These are phyloP conservation scores for Babyrousa celebensis DNA, from an alignment of 2,797 vertebrate species.

Conservation along the genomic window DNA sequence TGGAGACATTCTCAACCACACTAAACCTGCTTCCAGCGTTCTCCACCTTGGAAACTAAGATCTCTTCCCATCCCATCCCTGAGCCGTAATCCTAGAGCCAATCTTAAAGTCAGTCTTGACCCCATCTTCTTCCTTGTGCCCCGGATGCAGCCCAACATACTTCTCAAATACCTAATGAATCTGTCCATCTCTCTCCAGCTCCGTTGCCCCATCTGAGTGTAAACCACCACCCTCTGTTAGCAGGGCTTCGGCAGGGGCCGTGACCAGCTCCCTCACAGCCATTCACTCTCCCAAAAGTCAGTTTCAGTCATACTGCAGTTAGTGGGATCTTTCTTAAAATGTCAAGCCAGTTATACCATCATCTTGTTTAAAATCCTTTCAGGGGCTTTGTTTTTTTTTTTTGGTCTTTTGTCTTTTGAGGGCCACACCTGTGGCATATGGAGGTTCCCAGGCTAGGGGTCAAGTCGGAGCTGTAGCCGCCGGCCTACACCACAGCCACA, in stretches of 20 bases:
- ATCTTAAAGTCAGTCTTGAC: not conserved
- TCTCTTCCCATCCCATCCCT: not conserved
- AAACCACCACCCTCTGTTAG: not conserved
- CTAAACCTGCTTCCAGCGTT: not conserved
- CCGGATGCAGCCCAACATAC: not conserved
- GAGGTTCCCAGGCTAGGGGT: too few species aligned
- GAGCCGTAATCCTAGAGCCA: not conserved
- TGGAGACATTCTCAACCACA: not conserved
- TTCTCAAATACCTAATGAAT: not conserved
- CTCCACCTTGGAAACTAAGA: not conserved
- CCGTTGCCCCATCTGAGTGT: too few species aligned
- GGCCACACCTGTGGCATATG: too few species aligned
- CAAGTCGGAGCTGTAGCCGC: too few species aligned
- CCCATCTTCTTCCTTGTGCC: not conserved
- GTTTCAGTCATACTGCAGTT: not conserved
- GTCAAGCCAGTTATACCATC: not conserved
- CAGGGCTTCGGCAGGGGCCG: not conserved
- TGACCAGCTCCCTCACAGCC: not conserved
- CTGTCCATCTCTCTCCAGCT: not conserved
- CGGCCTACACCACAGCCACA: too few species aligned
- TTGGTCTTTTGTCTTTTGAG: too few species aligned
- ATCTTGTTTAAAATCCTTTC: not conserved
- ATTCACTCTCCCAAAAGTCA: too few species aligned
- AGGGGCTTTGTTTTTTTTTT: not conserved
- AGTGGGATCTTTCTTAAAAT: not conserved